These are phyloP conservation scores for Ecliptopera silaceata DNA, from an alignment of 2,888 invertebrate species.

Conservation along the genomic window DNA sequence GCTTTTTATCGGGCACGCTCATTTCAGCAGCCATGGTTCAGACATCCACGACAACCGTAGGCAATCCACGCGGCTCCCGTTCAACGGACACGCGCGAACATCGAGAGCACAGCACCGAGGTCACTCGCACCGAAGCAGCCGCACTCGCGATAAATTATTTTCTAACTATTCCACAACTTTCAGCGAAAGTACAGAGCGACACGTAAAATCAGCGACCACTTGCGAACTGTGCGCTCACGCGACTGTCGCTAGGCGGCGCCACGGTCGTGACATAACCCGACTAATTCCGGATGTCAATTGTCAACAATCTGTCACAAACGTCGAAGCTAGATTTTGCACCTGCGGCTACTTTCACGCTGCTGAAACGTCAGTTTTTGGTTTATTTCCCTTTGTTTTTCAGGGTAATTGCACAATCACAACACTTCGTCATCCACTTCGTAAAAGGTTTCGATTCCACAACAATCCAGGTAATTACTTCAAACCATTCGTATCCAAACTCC, in stretches of 20 bases:
- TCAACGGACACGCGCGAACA: constrained; percentile 13
- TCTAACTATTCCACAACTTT: constrained; percentile 56
- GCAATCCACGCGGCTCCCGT: constrained; percentile 18
- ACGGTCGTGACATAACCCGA: constrained; percentile 46
- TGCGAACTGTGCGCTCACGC: constrained; percentile 50
- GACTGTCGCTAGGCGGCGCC: constrained; percentile 63
- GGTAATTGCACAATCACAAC: constrained; percentile 59
- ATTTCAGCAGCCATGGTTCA: constrained; percentile 82
- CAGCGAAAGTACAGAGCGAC: constrained; percentile 72
- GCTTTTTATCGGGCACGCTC: constrained; percentile 85
- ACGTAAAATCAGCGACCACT: constrained; percentile 71
- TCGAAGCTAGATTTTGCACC: constrained; percentile 53
- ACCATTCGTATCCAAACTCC: constrained; percentile 54
- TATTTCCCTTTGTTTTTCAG: constrained; percentile 49
- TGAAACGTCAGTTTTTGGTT: constrained; percentile 64
- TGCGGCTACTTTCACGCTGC: constrained; percentile 62
- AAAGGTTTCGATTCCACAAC: constrained; percentile 50
- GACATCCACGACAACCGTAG: constrained; percentile 71
- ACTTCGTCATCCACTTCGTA: constrained; percentile 49
- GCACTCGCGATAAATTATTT: constrained; percentile 45
- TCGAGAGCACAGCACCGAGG: constrained; percentile 21
- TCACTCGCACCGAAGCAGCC: constrained; percentile 26
- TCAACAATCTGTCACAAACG: constrained; percentile 42
- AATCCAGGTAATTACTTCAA: constrained; percentile 57
- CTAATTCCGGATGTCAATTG: constrained; percentile 41